Conservation (phyloP, 2,888 invertebrate species). For the Ditylenchus weischeri region DNA sequence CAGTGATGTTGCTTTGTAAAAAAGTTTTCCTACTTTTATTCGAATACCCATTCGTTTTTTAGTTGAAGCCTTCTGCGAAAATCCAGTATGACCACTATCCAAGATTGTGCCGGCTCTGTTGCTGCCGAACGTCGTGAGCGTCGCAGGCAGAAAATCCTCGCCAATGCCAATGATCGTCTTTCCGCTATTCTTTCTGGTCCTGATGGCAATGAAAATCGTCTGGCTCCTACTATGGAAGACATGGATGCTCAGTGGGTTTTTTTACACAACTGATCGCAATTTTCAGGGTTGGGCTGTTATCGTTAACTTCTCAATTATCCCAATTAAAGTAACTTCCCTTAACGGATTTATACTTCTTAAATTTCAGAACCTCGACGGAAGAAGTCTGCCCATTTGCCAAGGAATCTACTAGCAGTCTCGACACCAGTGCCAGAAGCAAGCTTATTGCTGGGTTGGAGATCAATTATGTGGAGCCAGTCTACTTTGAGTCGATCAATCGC, state of each 20-base stretch:
- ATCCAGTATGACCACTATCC: background rate
- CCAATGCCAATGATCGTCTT: conserved; percentile 20
- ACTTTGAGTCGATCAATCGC: conserved; percentile 1
- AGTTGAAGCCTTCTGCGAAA: too few species aligned
- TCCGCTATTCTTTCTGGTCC: conserved; percentile 21
- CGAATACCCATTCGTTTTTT: too few species aligned
- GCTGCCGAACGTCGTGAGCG: conserved; percentile 22
- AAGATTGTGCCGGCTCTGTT: conserved; percentile 4
- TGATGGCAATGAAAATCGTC: conserved; percentile 16
- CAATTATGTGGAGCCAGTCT: conserved; percentile 5
- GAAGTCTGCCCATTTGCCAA: background rate
- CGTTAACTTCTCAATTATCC: too few species aligned
- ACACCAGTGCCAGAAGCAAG: background rate
- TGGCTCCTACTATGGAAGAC: conserved; percentile 19
- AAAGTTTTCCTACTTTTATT: too few species aligned
- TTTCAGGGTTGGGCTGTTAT: too few species aligned
- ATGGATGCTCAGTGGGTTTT: background rate
- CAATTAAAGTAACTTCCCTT: too few species aligned
- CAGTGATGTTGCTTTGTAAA: too few species aligned
- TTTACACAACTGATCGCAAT: too few species aligned
- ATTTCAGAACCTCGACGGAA: background rate
- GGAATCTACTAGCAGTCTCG: background rate
- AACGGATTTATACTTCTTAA: too few species aligned
- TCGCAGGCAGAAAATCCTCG: conserved; percentile 23
- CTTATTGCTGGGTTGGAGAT: background rate